Evolutionary conservation across 1,140 invertebrate genomes (phyloP).

Genomic region (Tribolium castaneum): DNA sequence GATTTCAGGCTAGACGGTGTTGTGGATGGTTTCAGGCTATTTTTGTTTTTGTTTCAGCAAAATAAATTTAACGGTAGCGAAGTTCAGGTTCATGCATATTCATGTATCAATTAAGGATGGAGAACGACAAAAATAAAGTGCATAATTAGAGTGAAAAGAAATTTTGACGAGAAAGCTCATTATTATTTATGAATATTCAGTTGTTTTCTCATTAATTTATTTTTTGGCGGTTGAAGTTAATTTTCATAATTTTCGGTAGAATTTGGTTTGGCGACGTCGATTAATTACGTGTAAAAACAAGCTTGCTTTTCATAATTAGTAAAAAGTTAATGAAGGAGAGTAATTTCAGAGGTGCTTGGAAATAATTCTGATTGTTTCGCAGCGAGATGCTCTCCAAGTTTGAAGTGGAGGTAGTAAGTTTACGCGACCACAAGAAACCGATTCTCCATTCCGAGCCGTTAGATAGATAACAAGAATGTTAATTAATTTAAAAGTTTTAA

Average conservation of each 20-base stretch:
- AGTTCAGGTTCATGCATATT: constrained; percentile 37
- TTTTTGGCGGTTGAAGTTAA: constrained; percentile 28
- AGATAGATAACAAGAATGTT: constrained; percentile 57
- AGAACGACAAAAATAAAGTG: constrained; percentile 43
- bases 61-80: constrained; percentile 26
- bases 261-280: neutral
- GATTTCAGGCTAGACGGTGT: neutral
- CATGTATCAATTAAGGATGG: constrained; percentile 41
- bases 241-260: constrained; percentile 35
- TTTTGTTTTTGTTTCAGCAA: neutral
- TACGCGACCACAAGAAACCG: constrained; percentile 49
- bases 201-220: constrained; percentile 40
- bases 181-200: constrained; percentile 43
- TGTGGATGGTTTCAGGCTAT: neutral
- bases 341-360: neutral
- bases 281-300: neutral
- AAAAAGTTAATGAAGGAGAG: neutral
- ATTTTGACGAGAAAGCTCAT: constrained; percentile 40
- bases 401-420: constrained; percentile 36
- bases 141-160: constrained; percentile 42
- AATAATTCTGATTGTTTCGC: constrained; percentile 51
- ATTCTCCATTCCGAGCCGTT: constrained; percentile 52
- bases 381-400: constrained; percentile 40
- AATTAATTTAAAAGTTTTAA: constrained; percentile 55
- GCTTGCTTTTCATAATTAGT: constrained; percentile 1